phyloP scores from a whole-genome alignment of 2,113 vertebrate species.

The Xyrauchen texanus region DNA sequence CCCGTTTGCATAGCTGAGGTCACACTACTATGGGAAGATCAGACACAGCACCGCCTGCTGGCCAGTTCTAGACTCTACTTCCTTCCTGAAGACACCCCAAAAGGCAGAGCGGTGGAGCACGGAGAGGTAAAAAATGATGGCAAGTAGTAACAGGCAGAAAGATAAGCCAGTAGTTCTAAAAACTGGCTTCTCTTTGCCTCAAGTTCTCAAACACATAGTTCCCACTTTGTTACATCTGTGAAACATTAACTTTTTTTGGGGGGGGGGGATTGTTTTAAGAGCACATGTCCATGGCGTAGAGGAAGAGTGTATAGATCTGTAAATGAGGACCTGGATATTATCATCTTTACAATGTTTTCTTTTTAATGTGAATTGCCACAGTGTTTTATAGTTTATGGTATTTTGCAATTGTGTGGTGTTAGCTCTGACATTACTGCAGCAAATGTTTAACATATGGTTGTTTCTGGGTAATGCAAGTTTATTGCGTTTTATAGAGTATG shows the following conservation, averaged over 20 bases:
- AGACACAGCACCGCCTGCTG: constrained; percentile 72
- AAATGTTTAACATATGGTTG: too few relatives aligned
- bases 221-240: too few relatives aligned
- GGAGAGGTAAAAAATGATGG: constrained; percentile 71
- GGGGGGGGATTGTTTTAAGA: too few relatives aligned
- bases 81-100: constrained; percentile 79
- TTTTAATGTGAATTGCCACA: neutral
- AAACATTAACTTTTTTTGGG: too few relatives aligned
- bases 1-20: constrained; percentile 79
- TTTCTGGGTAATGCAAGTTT: too few relatives aligned
- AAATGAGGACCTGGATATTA: too few relatives aligned
- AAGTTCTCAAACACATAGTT: neutral
- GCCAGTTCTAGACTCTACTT: constrained; percentile 80
- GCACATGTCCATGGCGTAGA: too few relatives aligned
- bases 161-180: neutral
- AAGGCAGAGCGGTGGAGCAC: constrained; percentile 74
- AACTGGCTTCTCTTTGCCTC: neutral
- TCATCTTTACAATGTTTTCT: neutral
- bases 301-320: too few relatives aligned
- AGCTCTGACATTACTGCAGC: too few relatives aligned
- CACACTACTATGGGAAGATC: constrained; percentile 80
- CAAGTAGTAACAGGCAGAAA: neutral
- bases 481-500: too few relatives aligned
- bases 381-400: neutral
- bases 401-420: neutral